Base-by-base conservation (phyloP, 2,113 vertebrate species). In the Odobenus rosmarus region DNA sequence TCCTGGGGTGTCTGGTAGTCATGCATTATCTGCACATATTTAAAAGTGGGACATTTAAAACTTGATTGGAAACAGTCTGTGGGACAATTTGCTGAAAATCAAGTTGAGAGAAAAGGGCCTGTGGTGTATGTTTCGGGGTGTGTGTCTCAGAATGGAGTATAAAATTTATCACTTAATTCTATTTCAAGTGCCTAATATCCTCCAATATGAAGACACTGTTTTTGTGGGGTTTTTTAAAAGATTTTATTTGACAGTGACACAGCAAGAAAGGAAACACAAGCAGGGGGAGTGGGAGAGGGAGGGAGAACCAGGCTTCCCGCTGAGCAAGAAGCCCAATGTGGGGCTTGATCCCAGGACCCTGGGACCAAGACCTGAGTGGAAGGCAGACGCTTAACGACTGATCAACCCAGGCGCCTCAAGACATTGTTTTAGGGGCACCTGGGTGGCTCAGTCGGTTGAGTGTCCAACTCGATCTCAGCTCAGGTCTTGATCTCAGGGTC, bases 21-120 rank as follows among this genome's bases (percentile, higher is more conserved):
- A 14, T 64, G 76, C 11, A n/a, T 53, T 74, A 74, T 57, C 31
- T 72, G 21, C 13, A 59, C 24, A 39, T 67, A 82, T 81, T 82
- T 90, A 57, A 86, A 83, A 91, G 26, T 36, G 49, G 31, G 46
- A 36, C 36, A 67, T 93, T 80, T 93, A 88, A 93, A 82, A 69
- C 59, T 39, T 92, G 39, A 93, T 57, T 69, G 14, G 15, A 83
- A 79, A 18, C 49, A 49, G 26, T 67, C 88, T 7, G 0, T 46
- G 36, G 71, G 33, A 24, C 24, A 94, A 77, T 81, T 53, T 79
- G 15, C 39, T 92, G 59, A 86, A 90, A 82, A 71, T 85, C 59
- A 95, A 84, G 16, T 79, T 74, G 82, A 89, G 21, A 88, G 64
- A 59, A 39, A 81, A 79, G 59, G 36, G 33, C 26, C 26, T 91